These are phyloP conservation scores for Fopius arisanus DNA, from an alignment of 1,140 invertebrate genomes.

Conservation along the genomic window DNA sequence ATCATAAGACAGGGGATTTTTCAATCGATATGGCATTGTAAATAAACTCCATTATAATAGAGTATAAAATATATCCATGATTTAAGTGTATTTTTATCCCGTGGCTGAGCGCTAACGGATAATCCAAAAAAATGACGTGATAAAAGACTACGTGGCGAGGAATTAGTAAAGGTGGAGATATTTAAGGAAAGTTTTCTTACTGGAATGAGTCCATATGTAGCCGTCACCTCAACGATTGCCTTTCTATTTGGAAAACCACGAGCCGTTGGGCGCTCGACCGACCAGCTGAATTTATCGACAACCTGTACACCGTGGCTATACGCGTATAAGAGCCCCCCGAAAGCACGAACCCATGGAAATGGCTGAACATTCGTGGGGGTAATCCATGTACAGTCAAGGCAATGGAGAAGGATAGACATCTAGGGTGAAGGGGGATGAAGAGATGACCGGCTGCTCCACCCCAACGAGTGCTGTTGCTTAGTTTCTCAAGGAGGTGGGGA, in stretches of 20 bases:
- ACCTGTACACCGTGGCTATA: constrained; percentile 47
- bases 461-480: constrained; percentile 36
- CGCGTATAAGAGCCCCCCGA: constrained; percentile 9
- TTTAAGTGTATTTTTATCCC: too few species aligned
- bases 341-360: constrained; percentile 10
- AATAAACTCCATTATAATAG: too few species aligned
- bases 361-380: constrained; percentile 38
- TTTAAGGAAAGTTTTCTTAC: neutral
- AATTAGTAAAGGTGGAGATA: too few species aligned
- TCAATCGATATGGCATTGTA: too few species aligned
- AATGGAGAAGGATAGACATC: constrained; percentile 14
- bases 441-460: constrained; percentile 42
- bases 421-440: constrained; percentile 35
- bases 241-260: constrained; percentile 16
- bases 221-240: neutral
- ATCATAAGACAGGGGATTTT: too few species aligned
- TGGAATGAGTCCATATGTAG: neutral
- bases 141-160: too few species aligned
- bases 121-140: too few species aligned
- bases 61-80: too few species aligned
- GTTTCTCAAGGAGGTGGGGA: constrained; percentile 20
- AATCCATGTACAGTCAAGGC: constrained; percentile 36
- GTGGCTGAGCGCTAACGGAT: too few species aligned
- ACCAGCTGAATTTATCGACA: constrained; percentile 61
- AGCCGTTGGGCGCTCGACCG: constrained; percentile 38